A percentile compares a stretch with the other conserved stretches of the same genome.
phyloP scores from a whole-genome alignment of 2,888 invertebrate genomes.

The Mongoloraphidia duomilia region DNA sequence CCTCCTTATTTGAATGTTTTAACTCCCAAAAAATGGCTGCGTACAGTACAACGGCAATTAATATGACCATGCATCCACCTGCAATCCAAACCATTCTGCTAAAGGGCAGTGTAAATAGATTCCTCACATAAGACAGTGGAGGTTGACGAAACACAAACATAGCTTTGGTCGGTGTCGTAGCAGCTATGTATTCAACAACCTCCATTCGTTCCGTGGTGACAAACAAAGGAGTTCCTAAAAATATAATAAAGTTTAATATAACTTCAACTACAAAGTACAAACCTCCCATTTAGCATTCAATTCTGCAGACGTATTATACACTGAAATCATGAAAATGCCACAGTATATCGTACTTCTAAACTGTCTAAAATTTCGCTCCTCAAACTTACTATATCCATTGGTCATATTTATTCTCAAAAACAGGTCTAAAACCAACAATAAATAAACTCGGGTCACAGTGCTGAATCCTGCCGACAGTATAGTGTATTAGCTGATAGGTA shows the following conservation, averaged over 20 bases:
- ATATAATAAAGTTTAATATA: neutral
- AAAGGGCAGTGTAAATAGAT: slow-evolving; percentile 53
- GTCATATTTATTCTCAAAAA: no score
- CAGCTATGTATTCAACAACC: slow-evolving; percentile 38
- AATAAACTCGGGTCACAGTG: no score
- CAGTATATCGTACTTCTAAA: no score
- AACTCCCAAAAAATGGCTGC: slow-evolving; percentile 32
- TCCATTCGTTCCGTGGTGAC: slow-evolving; percentile 23
- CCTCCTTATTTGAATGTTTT: slow-evolving; percentile 13
- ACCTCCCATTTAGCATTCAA: no score
- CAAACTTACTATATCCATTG: no score
- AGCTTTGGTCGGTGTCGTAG: slow-evolving; percentile 37
- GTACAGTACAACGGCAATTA: slow-evolving; percentile 33
- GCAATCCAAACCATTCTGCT: slow-evolving; percentile 46
- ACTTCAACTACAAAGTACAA: no score
- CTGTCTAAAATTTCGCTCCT: no score
- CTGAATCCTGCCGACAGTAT: no score
- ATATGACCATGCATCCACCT: slow-evolving; percentile 33
- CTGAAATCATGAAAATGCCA: no score
- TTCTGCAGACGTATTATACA: no score
- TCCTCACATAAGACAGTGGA: slow-evolving; percentile 46
- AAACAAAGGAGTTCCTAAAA: slow-evolving; percentile 29
- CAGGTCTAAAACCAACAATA: no score
- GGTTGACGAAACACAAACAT: slow-evolving; percentile 52
- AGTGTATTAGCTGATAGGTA: no score